These are phyloP conservation scores for Taenioides sp. DNA, from an alignment of 2,797 vertebrate genomes.

Conservation along the genomic window DNA sequence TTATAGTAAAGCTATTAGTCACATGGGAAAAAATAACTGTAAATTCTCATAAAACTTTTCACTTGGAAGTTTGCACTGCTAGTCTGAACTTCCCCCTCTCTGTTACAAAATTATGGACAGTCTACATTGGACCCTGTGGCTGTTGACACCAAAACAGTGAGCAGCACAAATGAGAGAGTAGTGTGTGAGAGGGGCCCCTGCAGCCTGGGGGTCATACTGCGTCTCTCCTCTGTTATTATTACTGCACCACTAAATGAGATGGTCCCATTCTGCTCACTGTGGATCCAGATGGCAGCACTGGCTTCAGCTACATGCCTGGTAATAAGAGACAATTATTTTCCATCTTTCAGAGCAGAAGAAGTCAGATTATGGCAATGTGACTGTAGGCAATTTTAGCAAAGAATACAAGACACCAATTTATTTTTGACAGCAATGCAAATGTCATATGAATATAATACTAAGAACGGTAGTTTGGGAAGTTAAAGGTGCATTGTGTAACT, in stretches of 20 bases:
- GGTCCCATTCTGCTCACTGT: slow-evolving; percentile 53
- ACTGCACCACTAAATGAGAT: slow-evolving; percentile 41
- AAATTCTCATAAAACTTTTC: not conserved
- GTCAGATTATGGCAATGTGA: slow-evolving; percentile 8
- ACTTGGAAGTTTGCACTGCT: not conserved
- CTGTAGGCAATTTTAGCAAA: slow-evolving; percentile 4
- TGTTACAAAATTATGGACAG: slow-evolving; percentile 32
- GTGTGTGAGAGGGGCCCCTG: slow-evolving; percentile 35
- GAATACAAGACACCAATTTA: slow-evolving; percentile 7
- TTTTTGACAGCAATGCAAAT: not conserved
- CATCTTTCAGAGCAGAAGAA: slow-evolving; percentile 18
- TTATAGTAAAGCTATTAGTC: not conserved
- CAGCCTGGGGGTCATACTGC: slow-evolving; percentile 39
- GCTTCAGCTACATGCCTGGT: slow-evolving; percentile 36
- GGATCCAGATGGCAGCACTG: slow-evolving; percentile 40
- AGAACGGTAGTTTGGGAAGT: not conserved
- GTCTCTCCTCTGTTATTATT: slow-evolving; percentile 31
- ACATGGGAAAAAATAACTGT: not conserved
- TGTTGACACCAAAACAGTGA: slow-evolving; percentile 50
- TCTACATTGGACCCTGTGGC: slow-evolving; percentile 33
- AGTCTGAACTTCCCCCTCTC: slow-evolving; percentile 21
- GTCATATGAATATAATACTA: not conserved
- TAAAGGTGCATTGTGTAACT: not conserved
- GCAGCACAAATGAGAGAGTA: slow-evolving; percentile 44
- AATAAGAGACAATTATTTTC: slow-evolving; percentile 46